A percentile compares a stretch with the other conserved stretches of the same genome.
phyloP scores from a whole-genome alignment of 2,797 vertebrate species.

The Pseudopleuronectes americanus region DNA sequence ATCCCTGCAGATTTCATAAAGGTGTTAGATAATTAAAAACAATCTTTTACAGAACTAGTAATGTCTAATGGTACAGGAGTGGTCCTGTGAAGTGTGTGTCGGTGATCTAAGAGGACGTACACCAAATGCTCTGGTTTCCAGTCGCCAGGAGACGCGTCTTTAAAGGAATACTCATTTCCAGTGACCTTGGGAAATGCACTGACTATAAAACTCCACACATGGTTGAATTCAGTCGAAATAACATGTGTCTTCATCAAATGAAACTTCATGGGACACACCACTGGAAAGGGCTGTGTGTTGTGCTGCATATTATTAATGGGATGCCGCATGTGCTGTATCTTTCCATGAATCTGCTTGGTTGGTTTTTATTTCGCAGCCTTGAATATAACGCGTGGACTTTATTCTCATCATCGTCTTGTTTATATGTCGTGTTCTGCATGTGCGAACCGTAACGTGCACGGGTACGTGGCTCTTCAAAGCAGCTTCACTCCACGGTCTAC shows the following conservation, averaged over 20 bases:
- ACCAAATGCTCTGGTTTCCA: not conserved
- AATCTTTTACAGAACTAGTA: not conserved
- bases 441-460: conserved; percentile 12
- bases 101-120: not conserved
- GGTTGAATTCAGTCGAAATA: not conserved
- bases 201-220: not conserved
- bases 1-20: conserved; percentile 1
- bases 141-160: not conserved
- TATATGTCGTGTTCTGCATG: not conserved
- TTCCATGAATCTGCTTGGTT: not conserved
- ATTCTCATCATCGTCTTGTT: not conserved
- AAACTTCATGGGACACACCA: not conserved
- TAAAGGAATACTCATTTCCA: not conserved
- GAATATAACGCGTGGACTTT: not conserved
- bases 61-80: not conserved
- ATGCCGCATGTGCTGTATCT: not conserved
- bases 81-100: not conserved
- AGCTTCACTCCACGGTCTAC: not conserved
- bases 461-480: conserved; percentile 2
- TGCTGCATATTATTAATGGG: not conserved
- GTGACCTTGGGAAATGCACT: not conserved
- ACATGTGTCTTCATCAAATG: not conserved
- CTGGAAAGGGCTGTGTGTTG: not conserved
- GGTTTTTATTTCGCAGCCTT: not conserved
- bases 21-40: not conserved